Base-by-base conservation (phyloP, 1,140 invertebrate genomes). In the Araneus ventricosus region DNA sequence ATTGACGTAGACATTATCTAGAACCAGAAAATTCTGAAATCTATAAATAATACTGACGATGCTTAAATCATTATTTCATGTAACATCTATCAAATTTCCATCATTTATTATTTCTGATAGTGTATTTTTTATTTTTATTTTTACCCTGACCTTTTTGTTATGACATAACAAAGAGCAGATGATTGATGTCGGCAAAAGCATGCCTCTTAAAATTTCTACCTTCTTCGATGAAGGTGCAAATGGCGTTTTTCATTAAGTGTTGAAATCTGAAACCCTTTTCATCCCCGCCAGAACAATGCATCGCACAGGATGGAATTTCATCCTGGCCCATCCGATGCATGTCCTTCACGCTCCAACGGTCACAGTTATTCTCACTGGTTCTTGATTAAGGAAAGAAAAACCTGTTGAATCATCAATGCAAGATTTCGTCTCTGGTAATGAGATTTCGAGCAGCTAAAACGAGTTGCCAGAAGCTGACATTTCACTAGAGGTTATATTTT, bases 321-420 rank as follows among this genome's bases (percentile, higher is more conserved):
- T 90, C 67, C 22, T 14, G 34, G 22, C 10, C 27, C 39, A 34
- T 34, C 34, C 24, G 41, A 59, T 86, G 84, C 41, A 61, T 90
- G 88, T 79, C 67, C 88, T 90, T 90, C 88, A 90, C 75, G 88
- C 20, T 57, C 70, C 88, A 90, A 39, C 67, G 70, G 45, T 34
- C 88, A 90, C 61, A 88, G 34, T 41, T 75, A 41, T 79, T 90
- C 88, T 79, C 88, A 90, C 34, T 37, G 20, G 0, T 27, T 88
- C 39, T 88, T 88, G 61, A 75, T 88, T 27, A 75, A 20, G 27
- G 39, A n/a, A 24, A n/a, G 59, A 88, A 75, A 70, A 30, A 75
- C 87, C 87, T 70, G 61, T 88, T 57, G 37, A 63, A 57, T 88
- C 61, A 39, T 67, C 86, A 88, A 20, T 57, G 34, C 79, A n/a